These are phyloP conservation scores for Hydropotes inermis DNA, from an alignment of 2,113 vertebrate genomes.

Conservation along the genomic window DNA sequence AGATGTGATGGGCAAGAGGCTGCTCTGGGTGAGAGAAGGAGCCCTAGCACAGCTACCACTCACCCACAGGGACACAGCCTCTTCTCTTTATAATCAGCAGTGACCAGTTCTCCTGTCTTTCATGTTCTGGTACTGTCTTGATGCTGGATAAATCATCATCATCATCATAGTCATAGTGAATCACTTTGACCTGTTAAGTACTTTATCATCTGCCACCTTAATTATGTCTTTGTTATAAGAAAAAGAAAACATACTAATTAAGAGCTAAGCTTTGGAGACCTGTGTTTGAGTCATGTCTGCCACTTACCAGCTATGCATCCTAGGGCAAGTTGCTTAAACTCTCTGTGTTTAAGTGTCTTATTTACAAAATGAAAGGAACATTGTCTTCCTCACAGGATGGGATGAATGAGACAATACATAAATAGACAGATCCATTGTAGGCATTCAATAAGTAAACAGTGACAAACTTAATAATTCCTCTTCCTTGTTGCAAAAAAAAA, in stretches of 20 bases:
- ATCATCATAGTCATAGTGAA: neutral
- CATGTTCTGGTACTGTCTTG: neutral
- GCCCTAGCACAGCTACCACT: fast-evolving
- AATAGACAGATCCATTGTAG: neutral
- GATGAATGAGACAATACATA: neutral
- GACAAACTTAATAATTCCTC: neutral
- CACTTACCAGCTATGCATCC: neutral
- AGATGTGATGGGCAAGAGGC: neutral
- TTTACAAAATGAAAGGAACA: neutral
- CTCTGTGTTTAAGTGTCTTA: neutral
- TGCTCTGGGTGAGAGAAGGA: neutral
- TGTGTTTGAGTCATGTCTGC: neutral
- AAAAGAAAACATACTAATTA: neutral
- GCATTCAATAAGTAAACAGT: neutral
- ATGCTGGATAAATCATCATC: neutral
- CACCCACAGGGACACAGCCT: neutral
- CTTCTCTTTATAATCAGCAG: neutral
- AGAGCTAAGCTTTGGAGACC: neutral
- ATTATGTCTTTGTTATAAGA: neutral
- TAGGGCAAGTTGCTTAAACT: neutral
- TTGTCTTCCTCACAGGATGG: neutral
- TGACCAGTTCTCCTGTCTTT: neutral
- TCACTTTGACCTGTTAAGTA: neutral
- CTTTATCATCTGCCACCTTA: neutral
- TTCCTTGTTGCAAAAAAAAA: neutral